These are phyloP conservation scores for Himalopsyche phryganea DNA, from an alignment of 1,140 invertebrate species.

Conservation along the genomic window DNA sequence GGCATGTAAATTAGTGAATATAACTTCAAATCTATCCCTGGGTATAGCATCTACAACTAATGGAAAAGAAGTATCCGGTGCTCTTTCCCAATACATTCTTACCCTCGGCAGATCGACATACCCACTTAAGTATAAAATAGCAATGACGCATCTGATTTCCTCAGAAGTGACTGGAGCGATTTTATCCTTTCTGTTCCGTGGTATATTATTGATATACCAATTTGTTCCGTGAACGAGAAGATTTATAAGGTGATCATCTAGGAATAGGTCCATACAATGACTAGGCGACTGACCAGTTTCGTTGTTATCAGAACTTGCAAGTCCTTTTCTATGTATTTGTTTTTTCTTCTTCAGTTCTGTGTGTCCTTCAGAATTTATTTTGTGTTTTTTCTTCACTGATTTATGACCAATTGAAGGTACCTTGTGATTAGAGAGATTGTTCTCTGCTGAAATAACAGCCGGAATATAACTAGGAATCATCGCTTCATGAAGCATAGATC, in stretches of 20 bases:
- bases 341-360: conserved; percentile 6
- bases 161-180: conserved; percentile 14
- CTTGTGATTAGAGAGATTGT: too few relatives aligned
- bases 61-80: conserved; percentile 31
- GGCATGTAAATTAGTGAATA: conserved; percentile 31
- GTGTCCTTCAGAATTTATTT: background rate
- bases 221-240: conserved; percentile 25
- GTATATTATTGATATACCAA: conserved; percentile 21
- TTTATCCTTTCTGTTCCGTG: conserved; percentile 19
- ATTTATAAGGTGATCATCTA: conserved; percentile 21
- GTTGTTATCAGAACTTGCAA: background rate
- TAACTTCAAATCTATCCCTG: conserved; percentile 34
- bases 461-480: background rate
- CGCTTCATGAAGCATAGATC: background rate
- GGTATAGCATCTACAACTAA: conserved; percentile 30
- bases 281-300: conserved; percentile 7
- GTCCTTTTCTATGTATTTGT: background rate
- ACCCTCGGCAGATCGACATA: conserved; percentile 27
- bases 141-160: conserved; percentile 31
- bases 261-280: conserved; percentile 20
- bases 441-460: background rate
- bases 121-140: conserved; percentile 26
- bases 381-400: background rate
- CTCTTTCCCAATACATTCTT: conserved; percentile 31
- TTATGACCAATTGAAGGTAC: background rate